Base-by-base conservation (phyloP, 1,140 invertebrate species). In the Drosophila varians region DNA sequence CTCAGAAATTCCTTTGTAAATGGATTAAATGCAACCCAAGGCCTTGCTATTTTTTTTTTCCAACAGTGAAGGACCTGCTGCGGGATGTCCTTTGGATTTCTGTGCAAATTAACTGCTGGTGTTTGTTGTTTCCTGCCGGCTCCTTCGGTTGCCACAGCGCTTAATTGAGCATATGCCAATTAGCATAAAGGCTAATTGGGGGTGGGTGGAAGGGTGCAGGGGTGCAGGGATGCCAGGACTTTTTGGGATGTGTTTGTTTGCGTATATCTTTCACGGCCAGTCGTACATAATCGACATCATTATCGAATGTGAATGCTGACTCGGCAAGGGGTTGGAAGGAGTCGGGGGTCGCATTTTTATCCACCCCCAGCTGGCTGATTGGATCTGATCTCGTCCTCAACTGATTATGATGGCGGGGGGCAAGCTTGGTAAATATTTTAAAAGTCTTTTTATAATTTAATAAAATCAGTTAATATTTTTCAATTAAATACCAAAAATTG, bases 131-230 rank as follows among this genome's bases (percentile, higher is more conserved):
- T 28, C n/a, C 26, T 43, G 45, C 57, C 52, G 53, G 75, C 76
- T 73, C 76, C 77, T 62, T 65, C 58, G 68, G 80, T 72, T 86
- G 80, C 65, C 75, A 45, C 77, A 64, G 64, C 45, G 82, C 74
- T 73, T 74, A 87, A 87, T 82, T 87, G 77, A 77, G 82, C 82
- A 82, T 87, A 87, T 87, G 83, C 82, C 82, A 87, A 87, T 87
- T 87, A 87, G 82, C 82, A 87, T 80, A 1, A 12, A 25, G 19
- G 49, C 2, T 23, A 62, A 26, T 12, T 4, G 8, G 12, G 23
- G 14, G n/a, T n/a, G 7, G 43, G 9, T 25, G 8, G 8, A 31
- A n/a, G 9, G n/a, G 28, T 31, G 9, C 28, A 31, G 28, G 43
- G 7, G 21, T 23, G 28, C 21, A 21, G 18, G 16, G 34, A 21